These are phyloP conservation scores for Lacerta bilineata DNA, from an alignment of 2,797 vertebrate genomes.

Conservation along the genomic window DNA sequence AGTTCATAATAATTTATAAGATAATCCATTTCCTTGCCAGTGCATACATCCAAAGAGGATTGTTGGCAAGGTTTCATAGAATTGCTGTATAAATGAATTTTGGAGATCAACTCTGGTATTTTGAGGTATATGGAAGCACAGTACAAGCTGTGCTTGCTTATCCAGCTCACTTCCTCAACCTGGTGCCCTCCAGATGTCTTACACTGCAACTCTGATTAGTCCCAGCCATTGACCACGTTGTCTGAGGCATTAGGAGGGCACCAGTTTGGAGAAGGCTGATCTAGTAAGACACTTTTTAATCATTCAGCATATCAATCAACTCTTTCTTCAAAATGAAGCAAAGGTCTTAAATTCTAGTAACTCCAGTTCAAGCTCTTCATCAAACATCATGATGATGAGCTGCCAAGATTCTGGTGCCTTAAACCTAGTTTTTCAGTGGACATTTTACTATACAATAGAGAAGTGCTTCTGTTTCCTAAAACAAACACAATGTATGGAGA, in stretches of 20 bases:
- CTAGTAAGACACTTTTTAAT: background rate
- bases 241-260: no score
- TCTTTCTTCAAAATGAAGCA: background rate
- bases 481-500: background rate
- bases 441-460: background rate
- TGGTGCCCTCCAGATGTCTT: no score
- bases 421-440: background rate
- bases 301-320: background rate
- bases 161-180: no score
- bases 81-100: slow-evolving; percentile 13
- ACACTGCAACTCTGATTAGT: no score
- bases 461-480: background rate
- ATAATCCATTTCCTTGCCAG: slow-evolving; percentile 22
- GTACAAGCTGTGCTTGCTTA: background rate
- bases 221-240: no score
- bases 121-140: background rate
- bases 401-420: background rate
- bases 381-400: background rate
- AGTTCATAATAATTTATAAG: slow-evolving; percentile 24
- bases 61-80: slow-evolving; percentile 15
- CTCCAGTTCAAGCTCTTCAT: background rate
- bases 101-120: slow-evolving; percentile 17
- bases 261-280: no score
- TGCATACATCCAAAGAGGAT: slow-evolving; percentile 14
- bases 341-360: background rate